Evolutionary conservation across 2,888 invertebrate species (phyloP), one percentile per base, ranked within the genome.

Genomic region (Aporophyla lueneburgensis): DNA sequence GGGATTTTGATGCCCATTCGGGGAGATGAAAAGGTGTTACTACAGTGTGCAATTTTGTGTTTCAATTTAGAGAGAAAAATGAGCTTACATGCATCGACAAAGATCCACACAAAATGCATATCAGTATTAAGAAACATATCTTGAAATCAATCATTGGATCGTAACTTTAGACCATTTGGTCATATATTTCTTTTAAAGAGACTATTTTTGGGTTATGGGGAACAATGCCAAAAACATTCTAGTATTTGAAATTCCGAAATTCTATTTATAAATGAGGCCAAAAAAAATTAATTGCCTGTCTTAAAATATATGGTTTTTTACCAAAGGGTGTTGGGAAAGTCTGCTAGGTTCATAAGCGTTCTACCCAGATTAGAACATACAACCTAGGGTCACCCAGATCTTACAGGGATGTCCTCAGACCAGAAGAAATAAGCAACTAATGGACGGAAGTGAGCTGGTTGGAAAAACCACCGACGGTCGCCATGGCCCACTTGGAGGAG

Each of bases 21-120:
- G 77, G 77, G 74, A 59, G 86, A 24, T 83, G 68, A 43, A 82
- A 81, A 69, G 69, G 58, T 54, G 12, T 59, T 46, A 86, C 73
- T 74, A 91, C 91, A 90, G 91, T 93, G 93, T 93, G 93, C 93
- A 93, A 92, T 94, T 93, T 87, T 85, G 86, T 90, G 86, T 89
- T 85, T 78, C 66, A 58, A 56, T 67, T 61, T 46, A 75, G 24
- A 80, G 71, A 76, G 49, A 73, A 80, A 77, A 68, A 75, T 63
- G 75, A 78, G 81, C 81, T 81, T 81, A 78, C 68, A 74, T 69
- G 40, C 70, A 56, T 76, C 49, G 54, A 40, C 19, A 68, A 67
- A 76, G 63, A 78, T 66, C 74, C 63, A 78, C 58, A 66, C 46
- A 66, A 79, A 80, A 79, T 86, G 86, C 87, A 88, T 88, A 88